These are phyloP conservation scores for Balearica regulorum DNA, from an alignment of 2,797 vertebrate genomes.

Conservation along the genomic window DNA sequence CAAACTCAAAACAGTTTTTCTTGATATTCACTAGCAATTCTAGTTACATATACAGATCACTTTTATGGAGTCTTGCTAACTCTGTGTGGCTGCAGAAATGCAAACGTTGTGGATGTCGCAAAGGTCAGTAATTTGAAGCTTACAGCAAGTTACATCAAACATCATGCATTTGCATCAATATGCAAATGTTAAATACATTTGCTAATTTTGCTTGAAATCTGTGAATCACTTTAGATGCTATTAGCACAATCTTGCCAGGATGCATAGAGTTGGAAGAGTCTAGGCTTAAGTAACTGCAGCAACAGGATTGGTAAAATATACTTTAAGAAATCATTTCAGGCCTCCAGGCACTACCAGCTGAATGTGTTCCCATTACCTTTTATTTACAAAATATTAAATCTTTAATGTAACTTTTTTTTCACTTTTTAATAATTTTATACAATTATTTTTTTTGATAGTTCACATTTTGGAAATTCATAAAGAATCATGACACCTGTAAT, in stretches of 20 bases:
- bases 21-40: background rate
- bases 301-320: background rate
- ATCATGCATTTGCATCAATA: background rate
- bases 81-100: background rate
- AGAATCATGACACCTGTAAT: background rate
- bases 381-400: background rate
- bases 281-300: background rate
- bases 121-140: background rate
- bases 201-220: background rate
- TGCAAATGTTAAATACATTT: background rate
- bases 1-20: background rate
- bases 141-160: background rate
- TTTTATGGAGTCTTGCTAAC: background rate
- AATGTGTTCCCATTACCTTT: background rate
- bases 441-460: background rate
- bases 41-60: accelerated
- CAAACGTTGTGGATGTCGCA: background rate
- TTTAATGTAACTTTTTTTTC: background rate
- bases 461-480: background rate
- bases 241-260: background rate
- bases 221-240: background rate
- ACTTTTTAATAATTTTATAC: background rate
- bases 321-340: background rate
- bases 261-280: background rate
- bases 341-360: background rate